phyloP scores from a whole-genome alignment of 2,797 vertebrate species.

The Megaceryle alcyon region DNA sequence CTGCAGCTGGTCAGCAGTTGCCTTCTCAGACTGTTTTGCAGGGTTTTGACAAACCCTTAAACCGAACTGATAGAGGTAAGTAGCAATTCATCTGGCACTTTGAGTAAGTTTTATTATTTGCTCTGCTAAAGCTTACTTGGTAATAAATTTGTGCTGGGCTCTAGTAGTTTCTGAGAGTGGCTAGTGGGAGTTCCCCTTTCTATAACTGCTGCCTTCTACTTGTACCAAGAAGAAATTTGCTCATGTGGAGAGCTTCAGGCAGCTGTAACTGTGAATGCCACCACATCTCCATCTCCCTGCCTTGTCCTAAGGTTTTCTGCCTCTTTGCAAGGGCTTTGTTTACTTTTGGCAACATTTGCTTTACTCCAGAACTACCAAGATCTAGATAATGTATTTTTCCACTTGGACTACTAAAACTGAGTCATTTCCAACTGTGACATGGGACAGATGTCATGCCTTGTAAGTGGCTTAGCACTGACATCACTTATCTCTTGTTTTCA shows the following conservation, averaged over 20 bases:
- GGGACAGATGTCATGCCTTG: background rate
- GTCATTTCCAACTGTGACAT: background rate
- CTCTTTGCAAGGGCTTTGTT: background rate
- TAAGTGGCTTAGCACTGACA: background rate
- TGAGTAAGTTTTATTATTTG: background rate
- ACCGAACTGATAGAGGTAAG: background rate
- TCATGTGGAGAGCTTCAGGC: background rate
- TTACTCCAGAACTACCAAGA: background rate
- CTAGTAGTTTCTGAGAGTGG: background rate
- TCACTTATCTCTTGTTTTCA: background rate
- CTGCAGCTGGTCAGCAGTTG: background rate
- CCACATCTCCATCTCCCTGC: background rate
- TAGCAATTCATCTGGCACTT: background rate
- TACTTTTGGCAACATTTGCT: background rate
- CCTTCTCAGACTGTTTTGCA: background rate
- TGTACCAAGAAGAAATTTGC: background rate
- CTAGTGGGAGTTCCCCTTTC: background rate
- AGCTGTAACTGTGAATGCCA: background rate
- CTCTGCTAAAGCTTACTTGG: background rate
- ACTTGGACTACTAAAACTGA: background rate
- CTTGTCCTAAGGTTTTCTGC: background rate
- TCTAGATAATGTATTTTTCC: background rate
- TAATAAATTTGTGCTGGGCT: background rate
- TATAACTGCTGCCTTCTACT: background rate
- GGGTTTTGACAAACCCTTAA: background rate